Conservation (phyloP, 2,888 invertebrate species). For the Cheilosia soror region DNA sequence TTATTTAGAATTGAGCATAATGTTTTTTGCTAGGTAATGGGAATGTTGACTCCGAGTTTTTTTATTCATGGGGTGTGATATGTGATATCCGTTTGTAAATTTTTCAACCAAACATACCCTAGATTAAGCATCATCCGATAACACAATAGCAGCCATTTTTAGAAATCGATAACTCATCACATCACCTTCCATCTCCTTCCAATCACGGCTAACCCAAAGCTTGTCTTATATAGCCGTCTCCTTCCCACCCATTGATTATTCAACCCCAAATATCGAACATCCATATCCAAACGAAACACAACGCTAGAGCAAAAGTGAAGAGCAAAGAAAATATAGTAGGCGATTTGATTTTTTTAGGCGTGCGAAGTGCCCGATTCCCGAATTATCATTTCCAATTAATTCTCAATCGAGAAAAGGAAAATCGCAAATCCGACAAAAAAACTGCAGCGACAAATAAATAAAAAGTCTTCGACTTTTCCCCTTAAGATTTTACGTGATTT, state of each 20-base stretch:
- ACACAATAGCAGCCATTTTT: conserved; percentile 33
- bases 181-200: not conserved
- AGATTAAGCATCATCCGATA: conserved; percentile 25
- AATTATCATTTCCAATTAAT: conserved; percentile 59
- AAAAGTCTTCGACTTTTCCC: conserved; percentile 22
- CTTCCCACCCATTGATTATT: not conserved
- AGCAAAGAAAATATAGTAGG: conserved; percentile 64
- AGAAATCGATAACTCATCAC: conserved; percentile 18
- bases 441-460: conserved; percentile 13
- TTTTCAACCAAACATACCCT: conserved; percentile 47
- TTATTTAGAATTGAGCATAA: no score
- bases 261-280: not conserved
- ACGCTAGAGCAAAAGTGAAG: conserved; percentile 29
- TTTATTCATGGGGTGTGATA: no score
- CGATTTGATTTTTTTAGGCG: conserved; percentile 72
- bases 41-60: no score
- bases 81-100: no score
- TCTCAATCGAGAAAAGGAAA: conserved; percentile 49
- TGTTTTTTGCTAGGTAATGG: no score
- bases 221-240: not conserved
- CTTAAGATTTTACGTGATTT: conserved; percentile 30
- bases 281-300: conserved; percentile 23
- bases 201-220: not conserved
- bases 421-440: conserved; percentile 35
- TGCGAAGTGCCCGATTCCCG: conserved; percentile 69